These are phyloP conservation scores for Dorcus hopei DNA, from an alignment of 2,888 invertebrate species.

Conservation along the genomic window DNA sequence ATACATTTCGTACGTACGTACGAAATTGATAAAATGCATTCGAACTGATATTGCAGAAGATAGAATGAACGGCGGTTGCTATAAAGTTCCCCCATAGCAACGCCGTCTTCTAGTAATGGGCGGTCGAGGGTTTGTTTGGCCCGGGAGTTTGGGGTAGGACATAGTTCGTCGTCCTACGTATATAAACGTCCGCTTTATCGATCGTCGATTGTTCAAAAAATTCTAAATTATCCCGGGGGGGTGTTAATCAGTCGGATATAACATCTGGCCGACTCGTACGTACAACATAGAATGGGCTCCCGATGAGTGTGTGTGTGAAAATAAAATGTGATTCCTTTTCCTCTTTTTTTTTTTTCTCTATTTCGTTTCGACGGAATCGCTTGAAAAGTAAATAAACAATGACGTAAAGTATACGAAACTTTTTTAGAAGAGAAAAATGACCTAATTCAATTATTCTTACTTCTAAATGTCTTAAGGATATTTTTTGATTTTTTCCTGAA, in stretches of 20 bases:
- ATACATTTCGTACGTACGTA: neutral
- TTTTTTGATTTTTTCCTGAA: too few relatives aligned
- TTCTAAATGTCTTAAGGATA: too few relatives aligned
- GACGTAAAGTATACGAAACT: too few relatives aligned
- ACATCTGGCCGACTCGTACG: too few relatives aligned
- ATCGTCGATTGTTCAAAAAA: slow-evolving; percentile 19
- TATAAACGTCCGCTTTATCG: slow-evolving; percentile 35
- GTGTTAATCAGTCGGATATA: neutral
- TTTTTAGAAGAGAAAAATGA: too few relatives aligned
- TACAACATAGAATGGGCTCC: too few relatives aligned
- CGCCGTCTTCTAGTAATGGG: slow-evolving; percentile 29
- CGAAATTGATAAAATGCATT: slow-evolving; percentile 13
- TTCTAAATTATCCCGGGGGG: neutral
- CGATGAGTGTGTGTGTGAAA: too few relatives aligned
- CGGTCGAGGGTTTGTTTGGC: slow-evolving; percentile 39
- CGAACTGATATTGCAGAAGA: slow-evolving; percentile 10
- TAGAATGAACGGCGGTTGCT: slow-evolving; percentile 30
- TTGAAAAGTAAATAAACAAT: too few relatives aligned
- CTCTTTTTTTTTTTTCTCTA: too few relatives aligned
- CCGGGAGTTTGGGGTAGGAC: slow-evolving; percentile 43
- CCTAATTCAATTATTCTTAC: too few relatives aligned
- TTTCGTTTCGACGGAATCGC: too few relatives aligned
- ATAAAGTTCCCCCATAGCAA: slow-evolving; percentile 40
- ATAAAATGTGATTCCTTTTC: too few relatives aligned
- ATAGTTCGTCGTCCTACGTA: slow-evolving; percentile 37